Conservation (phyloP, 2,888 invertebrate species). For the Charanyca ferruginea region DNA sequence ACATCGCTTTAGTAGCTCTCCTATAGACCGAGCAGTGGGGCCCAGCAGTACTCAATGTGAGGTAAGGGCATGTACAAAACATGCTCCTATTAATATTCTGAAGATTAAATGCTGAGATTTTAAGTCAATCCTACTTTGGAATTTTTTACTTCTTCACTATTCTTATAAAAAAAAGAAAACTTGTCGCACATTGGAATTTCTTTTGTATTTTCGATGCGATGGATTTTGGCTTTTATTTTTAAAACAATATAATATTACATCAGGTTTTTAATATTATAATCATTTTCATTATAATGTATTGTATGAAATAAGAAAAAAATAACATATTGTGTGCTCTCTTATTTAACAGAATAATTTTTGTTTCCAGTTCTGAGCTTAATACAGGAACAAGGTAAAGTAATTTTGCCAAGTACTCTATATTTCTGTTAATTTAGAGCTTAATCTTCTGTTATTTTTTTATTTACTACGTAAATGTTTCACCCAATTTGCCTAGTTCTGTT, state of each 20-base stretch:
- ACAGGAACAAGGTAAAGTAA: conserved; percentile 64
- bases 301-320: not conserved
- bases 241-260: not conserved
- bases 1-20: too few relatives aligned
- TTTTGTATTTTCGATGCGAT: too few relatives aligned
- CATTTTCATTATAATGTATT: not conserved
- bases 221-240: not conserved
- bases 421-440: conserved; percentile 11
- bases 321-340: not conserved
- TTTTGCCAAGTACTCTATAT: conserved; percentile 45
- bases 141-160: too few relatives aligned
- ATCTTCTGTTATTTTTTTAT: not conserved
- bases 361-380: conserved; percentile 65
- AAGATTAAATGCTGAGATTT: not conserved
- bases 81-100: not conserved
- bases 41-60: too few relatives aligned
- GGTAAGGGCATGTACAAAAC: not conserved
- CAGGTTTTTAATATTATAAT: not conserved
- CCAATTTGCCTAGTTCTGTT: too few relatives aligned
- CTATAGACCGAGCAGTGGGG: too few relatives aligned
- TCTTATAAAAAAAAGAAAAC: too few relatives aligned
- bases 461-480: not conserved
- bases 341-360: conserved; percentile 51
- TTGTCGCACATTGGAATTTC: too few relatives aligned
- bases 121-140: not conserved